Percentiles rank a stretch among this genome's conserved stretches.
Conservation (phyloP, 2,888 invertebrate species). For the Machimus rusticus region DNA sequence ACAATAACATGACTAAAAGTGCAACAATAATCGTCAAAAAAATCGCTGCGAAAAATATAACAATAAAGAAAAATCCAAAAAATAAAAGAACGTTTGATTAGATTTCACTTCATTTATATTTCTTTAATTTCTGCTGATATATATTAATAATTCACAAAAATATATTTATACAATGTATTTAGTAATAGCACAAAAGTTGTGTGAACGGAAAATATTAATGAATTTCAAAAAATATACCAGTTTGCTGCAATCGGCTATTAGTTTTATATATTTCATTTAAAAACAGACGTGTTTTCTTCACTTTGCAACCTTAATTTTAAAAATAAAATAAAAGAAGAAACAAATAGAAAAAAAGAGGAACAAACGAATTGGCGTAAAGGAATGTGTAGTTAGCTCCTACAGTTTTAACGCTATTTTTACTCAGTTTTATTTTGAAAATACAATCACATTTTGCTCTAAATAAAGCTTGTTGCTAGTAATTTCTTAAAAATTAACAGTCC, state of each 20-base stretch:
- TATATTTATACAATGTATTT: slow-evolving; percentile 17
- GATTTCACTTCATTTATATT: neutral
- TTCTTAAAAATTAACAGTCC: neutral
- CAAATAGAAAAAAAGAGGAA: neutral
- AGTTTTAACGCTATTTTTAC: neutral
- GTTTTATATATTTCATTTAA: neutral
- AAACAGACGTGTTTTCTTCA: neutral
- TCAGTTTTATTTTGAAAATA: neutral
- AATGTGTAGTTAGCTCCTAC: neutral
- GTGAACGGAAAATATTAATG: slow-evolving; percentile 9
- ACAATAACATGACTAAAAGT: neutral
- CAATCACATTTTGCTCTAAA: slow-evolving; percentile 7
- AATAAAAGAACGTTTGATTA: neutral
- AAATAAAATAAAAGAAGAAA: neutral
- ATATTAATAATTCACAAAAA: slow-evolving; percentile 37
- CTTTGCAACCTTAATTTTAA: neutral
- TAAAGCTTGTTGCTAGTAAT: slow-evolving; percentile 4
- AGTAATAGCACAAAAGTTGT: slow-evolving; percentile 16
- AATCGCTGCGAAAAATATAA: too few species aligned
- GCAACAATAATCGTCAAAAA: neutral
- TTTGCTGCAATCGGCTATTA: neutral
- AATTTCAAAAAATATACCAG: slow-evolving; percentile 21
- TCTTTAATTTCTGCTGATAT: slow-evolving; percentile 13
- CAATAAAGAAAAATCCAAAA: neutral
- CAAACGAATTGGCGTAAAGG: neutral